phyloP scores from a whole-genome alignment of 2,888 invertebrate genomes.

The Andrena marginata region DNA sequence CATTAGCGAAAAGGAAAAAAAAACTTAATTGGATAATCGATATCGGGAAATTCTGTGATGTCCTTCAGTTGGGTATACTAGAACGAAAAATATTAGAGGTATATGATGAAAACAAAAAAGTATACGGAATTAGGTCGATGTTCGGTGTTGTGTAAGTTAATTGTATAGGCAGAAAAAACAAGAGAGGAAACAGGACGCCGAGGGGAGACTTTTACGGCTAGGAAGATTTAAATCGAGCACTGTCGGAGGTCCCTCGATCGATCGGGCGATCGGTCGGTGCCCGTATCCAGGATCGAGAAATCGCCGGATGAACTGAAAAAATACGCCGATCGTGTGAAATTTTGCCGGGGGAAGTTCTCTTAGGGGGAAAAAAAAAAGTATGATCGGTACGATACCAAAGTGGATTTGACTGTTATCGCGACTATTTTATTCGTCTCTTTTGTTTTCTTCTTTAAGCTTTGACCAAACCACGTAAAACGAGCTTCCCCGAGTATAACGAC shows the following conservation, averaged over 20 bases:
- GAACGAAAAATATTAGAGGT: slow-evolving; percentile 71
- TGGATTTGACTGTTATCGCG: slow-evolving; percentile 77
- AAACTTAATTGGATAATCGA: slow-evolving; percentile 79
- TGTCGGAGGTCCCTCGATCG: slow-evolving; percentile 47
- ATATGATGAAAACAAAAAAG: slow-evolving; percentile 78
- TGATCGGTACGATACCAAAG: slow-evolving; percentile 81
- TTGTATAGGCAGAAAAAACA: slow-evolving; percentile 48
- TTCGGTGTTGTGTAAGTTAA: slow-evolving; percentile 81
- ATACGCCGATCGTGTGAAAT: slow-evolving; percentile 38
- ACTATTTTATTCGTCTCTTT: slow-evolving; percentile 61
- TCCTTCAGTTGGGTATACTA: slow-evolving; percentile 83
- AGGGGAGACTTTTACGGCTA: slow-evolving; percentile 61
- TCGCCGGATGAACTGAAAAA: slow-evolving; percentile 19
- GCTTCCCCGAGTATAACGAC: slow-evolving; percentile 33
- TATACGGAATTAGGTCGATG: slow-evolving; percentile 83
- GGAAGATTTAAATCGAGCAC: slow-evolving; percentile 55
- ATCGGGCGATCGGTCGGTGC: slow-evolving; percentile 72
- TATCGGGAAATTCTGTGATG: slow-evolving; percentile 85
- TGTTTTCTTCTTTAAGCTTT: slow-evolving; percentile 50
- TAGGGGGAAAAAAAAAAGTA: slow-evolving; percentile 39
- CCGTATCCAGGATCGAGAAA: slow-evolving; percentile 41
- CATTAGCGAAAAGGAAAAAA: slow-evolving; percentile 42
- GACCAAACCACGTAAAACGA: slow-evolving; percentile 73
- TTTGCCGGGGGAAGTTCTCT: slow-evolving; percentile 21
- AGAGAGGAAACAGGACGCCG: slow-evolving; percentile 30